phyloP scores from a whole-genome alignment of 2,888 invertebrate genomes.

The Pocota personata region DNA sequence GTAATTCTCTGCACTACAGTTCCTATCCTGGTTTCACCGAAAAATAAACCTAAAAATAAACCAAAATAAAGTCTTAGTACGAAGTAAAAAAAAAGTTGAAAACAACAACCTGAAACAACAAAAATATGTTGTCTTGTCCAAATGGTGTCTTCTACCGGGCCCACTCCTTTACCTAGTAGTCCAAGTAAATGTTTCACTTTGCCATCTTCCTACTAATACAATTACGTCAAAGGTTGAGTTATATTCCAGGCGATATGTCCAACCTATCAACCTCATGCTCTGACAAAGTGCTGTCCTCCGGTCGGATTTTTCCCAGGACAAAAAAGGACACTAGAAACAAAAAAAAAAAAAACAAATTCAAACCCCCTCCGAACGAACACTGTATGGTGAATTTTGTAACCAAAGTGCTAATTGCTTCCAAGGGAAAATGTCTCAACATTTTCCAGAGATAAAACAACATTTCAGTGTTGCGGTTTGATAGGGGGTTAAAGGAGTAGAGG shows the following conservation, averaged over 20 bases:
- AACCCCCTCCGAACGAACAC: not conserved
- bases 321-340: not conserved
- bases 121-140: conserved; percentile 58
- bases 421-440: conserved; percentile 74
- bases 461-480: conserved; percentile 67
- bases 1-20: conserved; percentile 37
- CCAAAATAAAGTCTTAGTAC: not conserved
- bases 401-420: conserved; percentile 76
- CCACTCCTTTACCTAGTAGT: conserved; percentile 1
- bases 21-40: conserved; percentile 50
- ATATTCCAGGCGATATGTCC: conserved; percentile 62
- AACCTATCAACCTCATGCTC: conserved; percentile 65
- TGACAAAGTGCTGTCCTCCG: conserved; percentile 54
- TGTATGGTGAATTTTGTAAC: conserved; percentile 73
- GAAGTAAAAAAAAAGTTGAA: conserved; percentile 1
- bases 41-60: conserved; percentile 29
- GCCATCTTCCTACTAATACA: conserved; percentile 73
- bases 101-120: conserved; percentile 50
- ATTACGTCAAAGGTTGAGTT: conserved; percentile 73
- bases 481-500: not conserved
- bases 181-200: conserved; percentile 73
- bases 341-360: not conserved
- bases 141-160: conserved; percentile 38
- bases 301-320: conserved; percentile 23
- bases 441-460: conserved; percentile 73